Evolutionary conservation across 1,140 invertebrate species (phyloP).

Genomic region (Ooceraea biroi): DNA sequence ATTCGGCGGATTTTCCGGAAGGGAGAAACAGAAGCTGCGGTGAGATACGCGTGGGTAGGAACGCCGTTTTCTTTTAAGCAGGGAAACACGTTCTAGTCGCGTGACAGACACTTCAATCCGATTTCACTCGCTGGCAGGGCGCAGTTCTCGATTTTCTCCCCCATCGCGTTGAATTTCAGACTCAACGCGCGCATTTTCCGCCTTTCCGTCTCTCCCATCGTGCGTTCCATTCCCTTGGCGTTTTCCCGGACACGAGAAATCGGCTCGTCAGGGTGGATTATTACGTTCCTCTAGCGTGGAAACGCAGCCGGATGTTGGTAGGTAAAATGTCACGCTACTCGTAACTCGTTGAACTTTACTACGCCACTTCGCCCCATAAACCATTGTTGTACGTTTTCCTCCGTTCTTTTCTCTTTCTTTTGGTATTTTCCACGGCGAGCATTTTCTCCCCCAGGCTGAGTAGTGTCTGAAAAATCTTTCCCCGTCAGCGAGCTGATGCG

Average conservation of each 20-base stretch:
- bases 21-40: neutral
- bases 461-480: too few relatives aligned
- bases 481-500: too few relatives aligned
- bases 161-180: conserved; percentile 23
- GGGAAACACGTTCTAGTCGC: neutral
- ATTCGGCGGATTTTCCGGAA: neutral
- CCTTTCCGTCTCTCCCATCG: neutral
- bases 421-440: too few relatives aligned
- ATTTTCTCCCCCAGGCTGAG: too few relatives aligned
- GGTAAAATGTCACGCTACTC: neutral
- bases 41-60: too few relatives aligned
- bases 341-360: conserved; percentile 1
- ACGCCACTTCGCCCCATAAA: neutral
- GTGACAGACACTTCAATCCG: conserved; percentile 41
- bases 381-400: too few relatives aligned
- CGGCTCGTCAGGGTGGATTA: conserved; percentile 13
- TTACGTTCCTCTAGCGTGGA: conserved; percentile 8
- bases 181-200: neutral
- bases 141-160: conserved; percentile 35
- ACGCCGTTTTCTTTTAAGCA: neutral
- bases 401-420: too few relatives aligned
- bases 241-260: neutral
- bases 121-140: conserved; percentile 27
- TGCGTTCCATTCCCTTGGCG: neutral
- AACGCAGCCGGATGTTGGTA: neutral